phyloP scores from a whole-genome alignment of 2,113 vertebrate species.

The Brachionichthys hirsutus region DNA sequence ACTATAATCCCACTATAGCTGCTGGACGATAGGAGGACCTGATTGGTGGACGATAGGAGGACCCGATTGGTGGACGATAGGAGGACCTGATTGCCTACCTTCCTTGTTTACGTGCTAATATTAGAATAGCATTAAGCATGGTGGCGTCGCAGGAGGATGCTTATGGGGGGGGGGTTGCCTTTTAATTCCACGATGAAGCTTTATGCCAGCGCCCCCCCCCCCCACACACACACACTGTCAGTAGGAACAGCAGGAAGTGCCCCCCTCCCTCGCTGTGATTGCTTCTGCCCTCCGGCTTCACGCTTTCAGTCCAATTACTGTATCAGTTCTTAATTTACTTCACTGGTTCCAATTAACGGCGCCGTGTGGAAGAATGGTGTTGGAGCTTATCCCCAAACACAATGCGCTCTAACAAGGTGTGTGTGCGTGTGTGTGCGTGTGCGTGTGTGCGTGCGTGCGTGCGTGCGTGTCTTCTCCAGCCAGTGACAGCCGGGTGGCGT shows the following conservation, averaged over 20 bases:
- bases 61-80: no score
- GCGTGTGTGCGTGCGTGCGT: conserved; percentile 6
- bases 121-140: no score
- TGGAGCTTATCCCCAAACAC: no score
- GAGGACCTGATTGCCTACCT: no score
- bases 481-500: conserved; percentile 90
- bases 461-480: conserved; percentile 74
- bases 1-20: no score
- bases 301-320: conserved; percentile 67
- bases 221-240: conserved; percentile 62
- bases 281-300: conserved; percentile 40
- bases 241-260: conserved; percentile 51
- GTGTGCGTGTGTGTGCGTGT: conserved; percentile 10
- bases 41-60: no score
- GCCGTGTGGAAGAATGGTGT: conserved; percentile 28
- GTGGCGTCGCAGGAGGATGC: no score
- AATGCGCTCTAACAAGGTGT: no score
- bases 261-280: conserved; percentile 28
- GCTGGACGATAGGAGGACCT: no score
- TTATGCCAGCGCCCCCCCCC: conserved; percentile 50
- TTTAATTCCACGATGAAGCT: conserved; percentile 71
- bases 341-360: conserved; percentile 64
- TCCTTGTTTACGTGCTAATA: no score
- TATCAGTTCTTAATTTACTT: conserved; percentile 55
- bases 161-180: no score